Conservation (phyloP, 53 echinoderm and acorn worm species). For the Arbacia lixula region DNA sequence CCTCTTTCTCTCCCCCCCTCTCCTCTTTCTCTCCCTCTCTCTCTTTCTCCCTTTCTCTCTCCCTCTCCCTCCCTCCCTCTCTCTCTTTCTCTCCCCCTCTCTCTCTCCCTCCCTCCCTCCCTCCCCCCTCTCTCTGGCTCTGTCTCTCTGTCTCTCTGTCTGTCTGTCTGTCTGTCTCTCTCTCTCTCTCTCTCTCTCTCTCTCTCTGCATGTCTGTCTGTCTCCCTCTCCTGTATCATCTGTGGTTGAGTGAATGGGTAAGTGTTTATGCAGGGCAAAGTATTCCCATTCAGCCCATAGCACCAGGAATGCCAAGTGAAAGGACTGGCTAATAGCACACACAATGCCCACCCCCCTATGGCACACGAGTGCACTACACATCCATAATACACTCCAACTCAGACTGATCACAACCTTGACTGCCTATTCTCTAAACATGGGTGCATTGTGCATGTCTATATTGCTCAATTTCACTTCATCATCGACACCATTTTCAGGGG, state of each 20-base stretch:
- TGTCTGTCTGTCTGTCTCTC: not conserved
- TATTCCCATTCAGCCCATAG: constrained; percentile 4
- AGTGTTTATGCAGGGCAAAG: constrained; percentile 24
- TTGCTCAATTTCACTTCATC: too few relatives aligned
- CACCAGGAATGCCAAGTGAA: constrained; percentile 9
- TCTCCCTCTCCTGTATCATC: constrained; percentile 2
- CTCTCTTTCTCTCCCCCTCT: not conserved
- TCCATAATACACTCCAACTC: too few relatives aligned
- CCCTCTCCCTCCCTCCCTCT: not conserved
- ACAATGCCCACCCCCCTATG: too few relatives aligned
- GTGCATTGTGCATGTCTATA: too few relatives aligned
- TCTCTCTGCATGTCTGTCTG: not conserved
- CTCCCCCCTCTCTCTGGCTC: not conserved
- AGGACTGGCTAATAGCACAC: too few relatives aligned
- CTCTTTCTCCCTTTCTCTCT: not conserved
- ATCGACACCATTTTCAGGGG: too few relatives aligned
- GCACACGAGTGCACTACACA: too few relatives aligned
- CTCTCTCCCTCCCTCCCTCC: not conserved
- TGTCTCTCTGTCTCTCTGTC: not conserved
- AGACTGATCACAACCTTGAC: too few relatives aligned
- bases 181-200: not conserved
- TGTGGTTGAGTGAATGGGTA: not conserved
- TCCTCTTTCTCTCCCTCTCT: not conserved
- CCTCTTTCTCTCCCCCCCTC: not conserved
- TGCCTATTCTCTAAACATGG: too few relatives aligned